phyloP scores from a whole-genome alignment of 2,113 vertebrate genomes.

The Thalassarche chlororhynchos region DNA sequence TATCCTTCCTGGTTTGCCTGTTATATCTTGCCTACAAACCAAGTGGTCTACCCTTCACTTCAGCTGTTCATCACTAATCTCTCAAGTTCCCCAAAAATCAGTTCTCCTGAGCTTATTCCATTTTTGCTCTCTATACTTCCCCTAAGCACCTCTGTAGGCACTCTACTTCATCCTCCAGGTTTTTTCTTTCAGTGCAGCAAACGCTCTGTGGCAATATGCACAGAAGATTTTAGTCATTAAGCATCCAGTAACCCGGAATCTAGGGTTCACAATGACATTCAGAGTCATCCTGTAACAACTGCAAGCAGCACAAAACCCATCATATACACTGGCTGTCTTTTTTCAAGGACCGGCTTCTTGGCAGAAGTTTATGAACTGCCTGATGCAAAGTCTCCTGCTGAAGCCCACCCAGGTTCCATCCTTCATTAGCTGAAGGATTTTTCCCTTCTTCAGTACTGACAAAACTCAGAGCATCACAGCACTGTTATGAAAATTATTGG shows the following conservation, averaged over 20 bases:
- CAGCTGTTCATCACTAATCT: not conserved
- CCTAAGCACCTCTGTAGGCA: not conserved
- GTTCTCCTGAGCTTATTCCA: not conserved
- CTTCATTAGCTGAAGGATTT: not conserved
- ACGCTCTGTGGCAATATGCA: rapidly evolving
- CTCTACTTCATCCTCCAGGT: not conserved
- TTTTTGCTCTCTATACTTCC: not conserved
- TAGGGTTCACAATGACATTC: not conserved
- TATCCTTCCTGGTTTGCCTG: not conserved
- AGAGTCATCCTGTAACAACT: not conserved
- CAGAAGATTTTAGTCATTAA: not conserved
- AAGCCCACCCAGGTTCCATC: not conserved
- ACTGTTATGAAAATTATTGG: not conserved
- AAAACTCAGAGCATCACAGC: not conserved
- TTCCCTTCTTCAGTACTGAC: not conserved
- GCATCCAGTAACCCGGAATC: not conserved
- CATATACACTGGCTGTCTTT: not conserved
- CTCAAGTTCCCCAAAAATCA: not conserved
- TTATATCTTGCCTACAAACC: not conserved
- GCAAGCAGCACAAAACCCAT: not conserved
- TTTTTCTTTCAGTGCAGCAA: not conserved
- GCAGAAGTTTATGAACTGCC: not conserved
- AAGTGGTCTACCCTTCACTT: not conserved
- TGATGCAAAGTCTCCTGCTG: not conserved
- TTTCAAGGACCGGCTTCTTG: not conserved